These are phyloP conservation scores for Cataglyphis albicans DNA, from an alignment of 2,888 invertebrate species.

Conservation along the genomic window DNA sequence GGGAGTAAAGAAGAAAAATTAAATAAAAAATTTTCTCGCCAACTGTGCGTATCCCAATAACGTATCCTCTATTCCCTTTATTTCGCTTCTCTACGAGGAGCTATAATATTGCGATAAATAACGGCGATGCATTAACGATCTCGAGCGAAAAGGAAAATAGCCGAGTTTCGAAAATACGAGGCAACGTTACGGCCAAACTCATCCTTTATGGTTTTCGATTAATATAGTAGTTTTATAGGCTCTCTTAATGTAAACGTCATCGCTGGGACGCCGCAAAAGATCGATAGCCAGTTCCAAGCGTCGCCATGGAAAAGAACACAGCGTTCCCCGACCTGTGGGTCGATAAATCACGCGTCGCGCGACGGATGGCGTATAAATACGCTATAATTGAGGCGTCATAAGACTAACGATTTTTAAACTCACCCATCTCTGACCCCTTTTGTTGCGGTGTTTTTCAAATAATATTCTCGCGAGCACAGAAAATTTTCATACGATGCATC, in stretches of 20 bases:
- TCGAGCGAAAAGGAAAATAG: slow-evolving; percentile 5
- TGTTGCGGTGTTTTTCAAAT: not conserved
- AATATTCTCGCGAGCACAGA: slow-evolving; percentile 2
- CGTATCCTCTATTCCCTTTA: slow-evolving; percentile 25
- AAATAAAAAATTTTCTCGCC: slow-evolving; percentile 39
- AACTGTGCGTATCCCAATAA: not conserved
- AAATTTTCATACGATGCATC: not conserved
- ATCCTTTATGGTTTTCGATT: slow-evolving; percentile 35
- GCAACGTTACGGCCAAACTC: not conserved
- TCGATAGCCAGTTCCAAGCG: slow-evolving; percentile 57
- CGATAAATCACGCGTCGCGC: slow-evolving; percentile 65
- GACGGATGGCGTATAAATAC: slow-evolving; percentile 32
- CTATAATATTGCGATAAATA: slow-evolving; percentile 18
- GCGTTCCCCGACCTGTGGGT: slow-evolving; percentile 38
- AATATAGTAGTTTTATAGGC: slow-evolving; percentile 40
- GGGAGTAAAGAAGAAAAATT: slow-evolving; percentile 3
- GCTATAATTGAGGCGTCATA: slow-evolving; percentile 46
- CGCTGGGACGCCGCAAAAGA: slow-evolving; percentile 36
- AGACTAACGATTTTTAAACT: slow-evolving; percentile 33
- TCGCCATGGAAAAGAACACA: slow-evolving; percentile 57
- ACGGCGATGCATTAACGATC: slow-evolving; percentile 15
- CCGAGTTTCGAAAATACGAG: not conserved
- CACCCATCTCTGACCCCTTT: not conserved
- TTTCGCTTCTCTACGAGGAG: not conserved
- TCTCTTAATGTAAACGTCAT: slow-evolving; percentile 10